These are phyloP conservation scores for Phortica variegata DNA, from an alignment of 1,140 invertebrate species.

Conservation along the genomic window DNA sequence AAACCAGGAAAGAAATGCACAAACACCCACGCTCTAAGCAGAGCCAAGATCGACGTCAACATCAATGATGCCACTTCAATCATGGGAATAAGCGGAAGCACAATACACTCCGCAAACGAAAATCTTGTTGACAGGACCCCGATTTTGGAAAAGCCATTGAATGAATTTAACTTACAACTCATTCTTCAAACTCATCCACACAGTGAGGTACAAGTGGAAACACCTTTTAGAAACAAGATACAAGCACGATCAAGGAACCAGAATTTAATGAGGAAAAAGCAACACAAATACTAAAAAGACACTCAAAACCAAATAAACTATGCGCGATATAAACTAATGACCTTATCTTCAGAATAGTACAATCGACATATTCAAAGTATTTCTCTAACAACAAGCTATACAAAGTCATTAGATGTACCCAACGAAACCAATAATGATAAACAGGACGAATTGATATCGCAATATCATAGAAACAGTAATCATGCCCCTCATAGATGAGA, in stretches of 20 bases:
- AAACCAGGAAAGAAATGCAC: constrained; percentile 8
- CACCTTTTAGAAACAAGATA: not conserved
- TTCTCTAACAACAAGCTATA: constrained; percentile 5
- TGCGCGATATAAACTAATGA: not conserved
- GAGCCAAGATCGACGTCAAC: not conserved
- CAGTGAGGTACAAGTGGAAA: not conserved
- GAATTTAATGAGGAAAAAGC: not conserved
- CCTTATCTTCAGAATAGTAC: constrained; percentile 1
- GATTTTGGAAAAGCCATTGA: not conserved
- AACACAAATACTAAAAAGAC: not conserved
- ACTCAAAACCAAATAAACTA: constrained; percentile 7
- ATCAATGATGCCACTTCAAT: not conserved
- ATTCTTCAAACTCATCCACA: not conserved
- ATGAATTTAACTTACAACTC: not conserved
- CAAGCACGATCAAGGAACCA: not conserved
- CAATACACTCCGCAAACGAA: constrained; percentile 1
- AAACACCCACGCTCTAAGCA: constrained; percentile 5
- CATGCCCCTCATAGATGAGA: not conserved
- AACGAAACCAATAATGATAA: not conserved
- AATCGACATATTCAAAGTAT: constrained; percentile 2
- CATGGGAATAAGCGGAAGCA: not conserved
- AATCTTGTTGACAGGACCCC: not conserved
- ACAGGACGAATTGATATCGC: not conserved
- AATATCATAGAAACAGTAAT: not conserved
- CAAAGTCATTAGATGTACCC: constrained; percentile 2